Conservation (phyloP, 2,113 vertebrate species). For the Arizona elegans region DNA sequence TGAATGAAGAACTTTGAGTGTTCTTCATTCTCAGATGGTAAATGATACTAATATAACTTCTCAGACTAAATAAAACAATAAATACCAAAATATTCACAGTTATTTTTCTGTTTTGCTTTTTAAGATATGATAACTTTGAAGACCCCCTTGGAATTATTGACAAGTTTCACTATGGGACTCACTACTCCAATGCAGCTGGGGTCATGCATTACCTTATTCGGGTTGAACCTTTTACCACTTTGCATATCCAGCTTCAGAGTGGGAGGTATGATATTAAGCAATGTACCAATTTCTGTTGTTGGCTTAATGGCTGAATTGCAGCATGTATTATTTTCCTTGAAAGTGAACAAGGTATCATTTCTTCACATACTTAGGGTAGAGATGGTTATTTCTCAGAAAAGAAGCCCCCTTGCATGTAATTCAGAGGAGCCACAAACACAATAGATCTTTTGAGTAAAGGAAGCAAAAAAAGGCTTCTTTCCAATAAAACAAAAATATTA, state of each 20-base stretch:
- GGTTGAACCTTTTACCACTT: constrained; percentile 91
- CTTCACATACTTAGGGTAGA: background rate
- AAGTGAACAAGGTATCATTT: background rate
- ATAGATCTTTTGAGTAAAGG: background rate
- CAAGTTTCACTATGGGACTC: constrained; percentile 95
- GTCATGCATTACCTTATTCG: constrained; percentile 97
- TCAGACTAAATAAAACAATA: background rate
- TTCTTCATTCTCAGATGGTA: background rate
- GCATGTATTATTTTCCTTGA: background rate
- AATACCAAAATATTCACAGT: background rate
- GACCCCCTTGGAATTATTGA: constrained; percentile 94
- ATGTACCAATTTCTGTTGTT: background rate
- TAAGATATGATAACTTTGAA: constrained; percentile 92
- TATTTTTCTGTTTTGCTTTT: background rate
- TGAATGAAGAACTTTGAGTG: background rate
- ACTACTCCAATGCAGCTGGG: constrained; percentile 95
- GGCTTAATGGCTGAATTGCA: background rate
- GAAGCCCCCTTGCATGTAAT: background rate
- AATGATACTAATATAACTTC: background rate
- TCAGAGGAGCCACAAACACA: background rate
- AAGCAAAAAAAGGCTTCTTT: background rate
- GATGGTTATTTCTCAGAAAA: background rate
- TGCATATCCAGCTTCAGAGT: constrained; percentile 97
- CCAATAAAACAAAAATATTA: background rate
- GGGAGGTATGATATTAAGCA: constrained; percentile 77